These are phyloP conservation scores for Tetrao urogallus DNA, from an alignment of 2,113 vertebrate species.

Conservation along the genomic window DNA sequence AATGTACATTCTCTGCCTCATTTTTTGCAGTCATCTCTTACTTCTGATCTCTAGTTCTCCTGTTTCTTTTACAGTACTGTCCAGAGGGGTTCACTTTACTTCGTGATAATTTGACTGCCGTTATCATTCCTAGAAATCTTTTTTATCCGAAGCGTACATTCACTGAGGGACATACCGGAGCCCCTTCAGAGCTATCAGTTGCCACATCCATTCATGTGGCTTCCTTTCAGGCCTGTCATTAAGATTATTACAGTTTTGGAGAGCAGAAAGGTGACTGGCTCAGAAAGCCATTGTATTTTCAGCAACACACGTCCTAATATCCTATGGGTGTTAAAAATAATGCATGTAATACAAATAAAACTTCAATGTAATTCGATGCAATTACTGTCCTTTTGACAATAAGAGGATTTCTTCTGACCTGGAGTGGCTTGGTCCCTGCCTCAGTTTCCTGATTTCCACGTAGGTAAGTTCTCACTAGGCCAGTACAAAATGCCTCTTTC, in stretches of 20 bases:
- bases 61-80: neutral
- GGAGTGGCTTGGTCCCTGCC: neutral
- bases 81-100: neutral
- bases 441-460: neutral
- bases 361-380: neutral
- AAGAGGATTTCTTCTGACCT: neutral
- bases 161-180: neutral
- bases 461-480: neutral
- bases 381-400: neutral
- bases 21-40: neutral
- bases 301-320: neutral
- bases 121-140: constrained; percentile 17
- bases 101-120: neutral
- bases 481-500: neutral
- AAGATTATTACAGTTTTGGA: neutral
- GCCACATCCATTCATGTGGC: neutral
- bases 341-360: neutral
- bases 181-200: neutral
- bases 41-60: neutral
- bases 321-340: neutral
- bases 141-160: neutral
- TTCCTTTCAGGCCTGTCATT: neutral
- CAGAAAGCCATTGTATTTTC: neutral
- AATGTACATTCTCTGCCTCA: neutral
- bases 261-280: neutral